These are phyloP conservation scores for Aporrectodea caliginosa DNA, from an alignment of 1,140 invertebrate species.

Conservation along the genomic window DNA sequence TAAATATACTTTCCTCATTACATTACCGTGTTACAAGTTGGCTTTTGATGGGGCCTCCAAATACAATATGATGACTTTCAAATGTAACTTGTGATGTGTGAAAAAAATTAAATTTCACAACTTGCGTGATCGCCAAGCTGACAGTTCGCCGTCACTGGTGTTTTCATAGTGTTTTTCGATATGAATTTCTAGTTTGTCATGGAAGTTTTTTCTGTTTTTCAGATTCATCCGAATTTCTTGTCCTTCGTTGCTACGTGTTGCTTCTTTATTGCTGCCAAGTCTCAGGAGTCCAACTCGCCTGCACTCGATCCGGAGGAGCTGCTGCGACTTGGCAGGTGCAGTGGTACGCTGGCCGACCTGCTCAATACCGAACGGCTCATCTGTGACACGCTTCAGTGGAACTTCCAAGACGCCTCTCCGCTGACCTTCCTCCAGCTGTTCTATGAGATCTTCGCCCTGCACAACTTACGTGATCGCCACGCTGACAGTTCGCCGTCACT, in stretches of 20 bases:
- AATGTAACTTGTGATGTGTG: too few species aligned
- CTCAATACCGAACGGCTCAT: slow-evolving; percentile 36
- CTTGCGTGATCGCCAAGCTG: too few species aligned
- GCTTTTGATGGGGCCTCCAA: too few species aligned
- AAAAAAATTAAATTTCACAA: too few species aligned
- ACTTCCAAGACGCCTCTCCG: slow-evolving; percentile 29
- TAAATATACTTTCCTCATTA: too few species aligned
- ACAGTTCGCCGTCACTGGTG: too few species aligned
- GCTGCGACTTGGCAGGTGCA: slow-evolving; percentile 31
- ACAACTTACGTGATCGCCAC: not conserved
- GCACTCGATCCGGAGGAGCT: slow-evolving; percentile 20
- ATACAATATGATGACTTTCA: too few species aligned
- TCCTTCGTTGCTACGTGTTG: slow-evolving; percentile 34
- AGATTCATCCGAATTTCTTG: slow-evolving; percentile 36
- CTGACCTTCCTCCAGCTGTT: slow-evolving; percentile 34
- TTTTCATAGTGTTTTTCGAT: not conserved
- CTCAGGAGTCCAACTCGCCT: slow-evolving; percentile 31
- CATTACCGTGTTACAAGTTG: too few species aligned
- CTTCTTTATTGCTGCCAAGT: slow-evolving; percentile 36
- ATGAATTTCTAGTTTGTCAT: not conserved
- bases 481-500: slow-evolving; percentile 24
- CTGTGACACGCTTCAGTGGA: slow-evolving; percentile 35
- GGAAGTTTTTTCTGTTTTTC: slow-evolving; percentile 14
- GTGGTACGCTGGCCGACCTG: slow-evolving; percentile 31
- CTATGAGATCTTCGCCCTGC: slow-evolving; percentile 27